A percentile compares a stretch with the other conserved stretches of the same genome.
phyloP scores from a whole-genome alignment of 2,888 invertebrate genomes.

The Galerucella pusilla region DNA sequence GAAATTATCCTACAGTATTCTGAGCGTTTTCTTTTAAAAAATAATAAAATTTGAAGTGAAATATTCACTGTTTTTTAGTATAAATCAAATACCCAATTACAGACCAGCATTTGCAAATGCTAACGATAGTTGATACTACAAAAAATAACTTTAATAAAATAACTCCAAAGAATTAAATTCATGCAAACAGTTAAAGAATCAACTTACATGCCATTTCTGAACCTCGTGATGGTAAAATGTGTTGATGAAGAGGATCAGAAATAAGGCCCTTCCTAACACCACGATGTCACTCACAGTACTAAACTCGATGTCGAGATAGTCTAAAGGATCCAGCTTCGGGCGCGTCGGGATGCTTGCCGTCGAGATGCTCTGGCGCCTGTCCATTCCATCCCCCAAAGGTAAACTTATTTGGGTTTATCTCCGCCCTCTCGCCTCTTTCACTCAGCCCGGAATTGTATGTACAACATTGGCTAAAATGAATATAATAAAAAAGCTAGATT shows the following conservation, averaged over 20 bases:
- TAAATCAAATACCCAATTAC: too few species aligned
- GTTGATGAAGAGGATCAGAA: neutral
- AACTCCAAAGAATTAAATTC: neutral
- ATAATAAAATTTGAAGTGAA: too few species aligned
- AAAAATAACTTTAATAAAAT: too few species aligned
- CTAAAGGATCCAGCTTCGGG: slow-evolving; percentile 52
- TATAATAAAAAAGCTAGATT: slow-evolving; percentile 31
- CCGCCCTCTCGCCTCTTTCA: slow-evolving; percentile 37
- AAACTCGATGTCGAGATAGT: slow-evolving; percentile 51
- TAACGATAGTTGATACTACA: too few species aligned
- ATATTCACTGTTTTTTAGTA: too few species aligned
- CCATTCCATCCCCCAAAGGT: slow-evolving; percentile 56
- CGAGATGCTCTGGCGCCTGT: slow-evolving; percentile 58
- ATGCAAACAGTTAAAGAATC: neutral
- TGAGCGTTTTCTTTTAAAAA: too few species aligned
- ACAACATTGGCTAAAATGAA: slow-evolving; percentile 46
- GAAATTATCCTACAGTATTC: neutral
- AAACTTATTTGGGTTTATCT: slow-evolving; percentile 45
- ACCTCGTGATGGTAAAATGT: slow-evolving; percentile 20
- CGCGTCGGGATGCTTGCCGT: slow-evolving; percentile 45
- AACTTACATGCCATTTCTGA: slow-evolving; percentile 12
- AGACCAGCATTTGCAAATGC: too few species aligned
- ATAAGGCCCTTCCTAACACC: slow-evolving; percentile 60
- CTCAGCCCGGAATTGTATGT: slow-evolving; percentile 38
- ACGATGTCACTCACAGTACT: slow-evolving; percentile 64